phyloP scores from a whole-genome alignment of 2,888 invertebrate species.

The Gonocerus acuteangulatus region DNA sequence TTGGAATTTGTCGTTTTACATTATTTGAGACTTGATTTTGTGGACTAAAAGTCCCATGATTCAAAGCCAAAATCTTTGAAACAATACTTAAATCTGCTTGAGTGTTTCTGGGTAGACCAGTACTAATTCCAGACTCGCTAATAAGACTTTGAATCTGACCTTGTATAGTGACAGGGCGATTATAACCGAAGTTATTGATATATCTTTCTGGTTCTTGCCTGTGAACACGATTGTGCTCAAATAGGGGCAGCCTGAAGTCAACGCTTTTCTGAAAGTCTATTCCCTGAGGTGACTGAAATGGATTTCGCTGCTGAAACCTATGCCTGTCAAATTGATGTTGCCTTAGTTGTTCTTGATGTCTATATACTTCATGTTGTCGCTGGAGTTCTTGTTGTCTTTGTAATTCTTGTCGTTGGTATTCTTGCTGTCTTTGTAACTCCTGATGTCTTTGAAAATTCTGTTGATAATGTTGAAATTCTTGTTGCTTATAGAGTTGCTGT shows the following conservation, averaged over 20 bases:
- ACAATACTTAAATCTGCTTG: slow-evolving; percentile 73
- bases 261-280: slow-evolving; percentile 38
- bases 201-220: slow-evolving; percentile 43
- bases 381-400: slow-evolving; percentile 42
- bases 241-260: slow-evolving; percentile 34
- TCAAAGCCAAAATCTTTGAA: slow-evolving; percentile 69
- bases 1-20: not conserved
- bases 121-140: slow-evolving; percentile 7
- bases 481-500: slow-evolving; percentile 26
- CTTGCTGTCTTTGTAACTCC: slow-evolving; percentile 27
- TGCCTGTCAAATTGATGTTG: not conserved
- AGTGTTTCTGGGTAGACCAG: slow-evolving; percentile 43
- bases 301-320: not conserved
- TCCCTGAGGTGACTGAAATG: slow-evolving; percentile 36
- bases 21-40: not conserved
- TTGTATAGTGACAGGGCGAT: slow-evolving; percentile 24
- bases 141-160: slow-evolving; percentile 30
- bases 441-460: slow-evolving; percentile 16
- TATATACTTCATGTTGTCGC: slow-evolving; percentile 38
- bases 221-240: slow-evolving; percentile 43
- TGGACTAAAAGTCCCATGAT: slow-evolving; percentile 51
- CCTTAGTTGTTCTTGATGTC: slow-evolving; percentile 11
- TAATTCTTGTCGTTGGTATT: slow-evolving; percentile 45
- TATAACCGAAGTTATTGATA: slow-evolving; percentile 50
- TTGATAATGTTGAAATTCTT: slow-evolving; percentile 27